phyloP scores from a whole-genome alignment of 2,113 vertebrate genomes.

The Toxotes jaculatrix region DNA sequence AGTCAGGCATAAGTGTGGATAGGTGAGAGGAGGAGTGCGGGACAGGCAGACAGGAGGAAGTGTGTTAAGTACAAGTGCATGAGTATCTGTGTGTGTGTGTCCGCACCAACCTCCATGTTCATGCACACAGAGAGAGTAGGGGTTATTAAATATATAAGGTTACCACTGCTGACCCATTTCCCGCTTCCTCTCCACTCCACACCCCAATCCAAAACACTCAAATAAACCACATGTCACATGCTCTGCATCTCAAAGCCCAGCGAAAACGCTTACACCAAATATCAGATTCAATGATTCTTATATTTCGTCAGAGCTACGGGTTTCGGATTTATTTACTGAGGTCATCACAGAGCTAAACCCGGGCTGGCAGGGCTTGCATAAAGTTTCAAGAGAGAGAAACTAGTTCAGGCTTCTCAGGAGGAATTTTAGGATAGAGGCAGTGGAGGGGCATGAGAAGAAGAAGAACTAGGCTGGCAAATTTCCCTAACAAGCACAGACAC shows the following conservation, averaged over 20 bases:
- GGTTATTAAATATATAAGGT: slow-evolving; percentile 77
- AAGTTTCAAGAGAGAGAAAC: slow-evolving; percentile 54
- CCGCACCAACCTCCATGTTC: background rate
- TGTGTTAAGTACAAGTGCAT: slow-evolving; percentile 44
- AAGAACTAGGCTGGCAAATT: slow-evolving; percentile 23
- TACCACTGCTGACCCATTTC: slow-evolving; percentile 76
- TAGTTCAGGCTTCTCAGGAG: slow-evolving; percentile 18
- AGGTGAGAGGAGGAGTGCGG: slow-evolving; percentile 21
- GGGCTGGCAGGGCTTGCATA: slow-evolving; percentile 36
- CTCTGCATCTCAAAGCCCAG: slow-evolving; percentile 48
- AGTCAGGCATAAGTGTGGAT: slow-evolving; percentile 42
- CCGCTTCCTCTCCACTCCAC: slow-evolving; percentile 49
- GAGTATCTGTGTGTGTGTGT: slow-evolving; percentile 6
- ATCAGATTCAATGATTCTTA: slow-evolving; percentile 61
- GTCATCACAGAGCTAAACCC: slow-evolving; percentile 50
- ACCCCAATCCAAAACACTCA: slow-evolving; percentile 52
- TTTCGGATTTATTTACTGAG: slow-evolving; percentile 47
- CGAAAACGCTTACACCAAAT: slow-evolving; percentile 51
- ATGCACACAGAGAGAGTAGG: slow-evolving; percentile 6
- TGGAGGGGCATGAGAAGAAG: background rate
- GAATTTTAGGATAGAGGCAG: slow-evolving; percentile 30
- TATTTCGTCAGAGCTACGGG: slow-evolving; percentile 54
- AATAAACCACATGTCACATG: slow-evolving; percentile 67
- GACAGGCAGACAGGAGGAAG: slow-evolving; percentile 28
- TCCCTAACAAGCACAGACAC: slow-evolving; percentile 65